A percentile compares a stretch with the other conserved stretches of the same genome.
phyloP scores from a whole-genome alignment of 2,888 invertebrate genomes.

The Lottia gigantea region DNA sequence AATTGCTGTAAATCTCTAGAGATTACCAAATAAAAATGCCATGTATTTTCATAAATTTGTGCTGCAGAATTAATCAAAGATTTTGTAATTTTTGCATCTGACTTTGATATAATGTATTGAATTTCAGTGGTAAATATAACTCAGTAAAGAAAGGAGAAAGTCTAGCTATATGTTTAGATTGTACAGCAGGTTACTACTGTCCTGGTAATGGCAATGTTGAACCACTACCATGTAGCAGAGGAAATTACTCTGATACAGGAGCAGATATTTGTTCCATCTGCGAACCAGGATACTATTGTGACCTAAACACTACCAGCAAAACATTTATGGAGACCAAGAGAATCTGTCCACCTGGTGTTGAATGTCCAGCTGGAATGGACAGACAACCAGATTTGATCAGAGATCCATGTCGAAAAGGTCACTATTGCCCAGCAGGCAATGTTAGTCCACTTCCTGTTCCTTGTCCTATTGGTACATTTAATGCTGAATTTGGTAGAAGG shows the following conservation, averaged over 20 bases:
- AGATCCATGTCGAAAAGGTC: constrained; percentile 54
- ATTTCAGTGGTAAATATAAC: constrained; percentile 57
- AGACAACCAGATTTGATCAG: constrained; percentile 51
- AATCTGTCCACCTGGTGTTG: constrained; percentile 60
- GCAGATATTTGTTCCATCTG: constrained; percentile 54
- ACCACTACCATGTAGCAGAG: constrained; percentile 60
- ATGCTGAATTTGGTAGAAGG: constrained; percentile 49
- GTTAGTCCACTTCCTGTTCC: constrained; percentile 61
- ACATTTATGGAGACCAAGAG: constrained; percentile 41
- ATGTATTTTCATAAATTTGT: no score
- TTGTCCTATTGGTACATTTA: constrained; percentile 64
- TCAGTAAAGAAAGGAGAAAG: constrained; percentile 46
- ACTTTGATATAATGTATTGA: not conserved
- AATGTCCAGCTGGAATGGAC: constrained; percentile 61
- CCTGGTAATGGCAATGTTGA: constrained; percentile 48
- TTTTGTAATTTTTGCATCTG: no score
- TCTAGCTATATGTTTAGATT: constrained; percentile 47
- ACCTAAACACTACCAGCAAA: constrained; percentile 57
- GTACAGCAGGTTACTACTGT: constrained; percentile 64
- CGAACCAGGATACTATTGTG: constrained; percentile 60
- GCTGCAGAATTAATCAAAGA: no score
- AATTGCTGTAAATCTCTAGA: no score
- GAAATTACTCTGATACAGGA: constrained; percentile 59
- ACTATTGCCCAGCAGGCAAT: constrained; percentile 65
- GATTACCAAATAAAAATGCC: no score